A percentile compares a stretch with the other conserved stretches of the same genome.
Conservation (phyloP, 1,140 invertebrate species). For the Drosophila paulistorum region DNA sequence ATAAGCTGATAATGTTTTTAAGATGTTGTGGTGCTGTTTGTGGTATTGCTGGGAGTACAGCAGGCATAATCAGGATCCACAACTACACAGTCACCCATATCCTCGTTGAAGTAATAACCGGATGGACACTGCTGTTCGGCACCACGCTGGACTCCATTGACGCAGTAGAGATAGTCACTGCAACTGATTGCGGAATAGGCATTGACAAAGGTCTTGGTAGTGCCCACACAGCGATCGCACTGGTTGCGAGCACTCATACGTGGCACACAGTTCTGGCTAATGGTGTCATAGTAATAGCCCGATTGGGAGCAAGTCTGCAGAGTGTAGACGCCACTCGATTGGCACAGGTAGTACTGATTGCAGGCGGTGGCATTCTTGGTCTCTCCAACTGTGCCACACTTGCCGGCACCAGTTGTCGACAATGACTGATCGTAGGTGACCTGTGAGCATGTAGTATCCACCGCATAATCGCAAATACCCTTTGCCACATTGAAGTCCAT, state of each 20-base stretch:
- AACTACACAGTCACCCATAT: slow-evolving; percentile 6
- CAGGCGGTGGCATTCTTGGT: slow-evolving; percentile 35
- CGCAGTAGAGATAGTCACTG: slow-evolving; percentile 45
- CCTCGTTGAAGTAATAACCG: slow-evolving; percentile 48
- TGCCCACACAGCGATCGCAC: slow-evolving; percentile 58
- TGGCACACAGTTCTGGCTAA: slow-evolving; percentile 35
- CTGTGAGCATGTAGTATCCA: slow-evolving; percentile 40
- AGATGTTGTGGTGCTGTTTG: background rate
- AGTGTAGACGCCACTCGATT: background rate
- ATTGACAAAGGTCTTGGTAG: slow-evolving; percentile 50
- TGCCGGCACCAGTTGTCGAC: background rate
- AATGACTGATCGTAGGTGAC: slow-evolving; percentile 51
- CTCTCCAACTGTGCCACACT: slow-evolving; percentile 28
- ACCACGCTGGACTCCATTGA: slow-evolving; percentile 38
- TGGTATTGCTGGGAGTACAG: slow-evolving; percentile 32
- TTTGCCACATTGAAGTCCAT: slow-evolving; percentile 31
- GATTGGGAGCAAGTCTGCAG: slow-evolving; percentile 32
- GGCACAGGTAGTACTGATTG: slow-evolving; percentile 53
- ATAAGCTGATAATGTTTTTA: too few relatives aligned
- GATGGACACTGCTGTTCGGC: slow-evolving; percentile 29
- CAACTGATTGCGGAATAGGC: slow-evolving; percentile 44
- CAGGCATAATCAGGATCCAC: slow-evolving; percentile 33
- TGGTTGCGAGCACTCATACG: slow-evolving; percentile 44
- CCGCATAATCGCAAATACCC: slow-evolving; percentile 41
- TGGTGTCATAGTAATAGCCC: slow-evolving; percentile 43